Conservation (phyloP, 2,113 vertebrate species). For the Cynocephalus volans region DNA sequence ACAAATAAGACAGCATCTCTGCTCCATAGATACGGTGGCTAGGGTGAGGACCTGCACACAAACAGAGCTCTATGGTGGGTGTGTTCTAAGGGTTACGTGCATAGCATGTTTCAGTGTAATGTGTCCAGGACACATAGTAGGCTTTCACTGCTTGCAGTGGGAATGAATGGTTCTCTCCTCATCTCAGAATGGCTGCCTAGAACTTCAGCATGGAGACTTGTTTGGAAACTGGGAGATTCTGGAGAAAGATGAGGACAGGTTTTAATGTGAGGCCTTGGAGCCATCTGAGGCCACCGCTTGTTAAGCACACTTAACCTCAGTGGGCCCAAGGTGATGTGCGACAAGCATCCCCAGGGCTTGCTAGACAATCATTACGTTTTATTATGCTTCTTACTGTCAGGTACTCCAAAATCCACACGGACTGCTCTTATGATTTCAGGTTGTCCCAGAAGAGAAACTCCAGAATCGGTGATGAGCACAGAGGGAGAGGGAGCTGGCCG, state of each 20-base stretch:
- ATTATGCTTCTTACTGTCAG: conserved; percentile 77
- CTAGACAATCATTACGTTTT: conserved; percentile 78
- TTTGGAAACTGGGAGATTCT: not conserved
- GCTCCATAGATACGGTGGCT: not conserved
- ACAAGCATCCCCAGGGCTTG: conserved; percentile 62
- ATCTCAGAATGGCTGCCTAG: not conserved
- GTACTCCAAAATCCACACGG: conserved; percentile 71
- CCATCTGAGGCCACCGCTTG: not conserved
- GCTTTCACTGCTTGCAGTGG: not conserved
- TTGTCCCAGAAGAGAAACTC: conserved; percentile 79
- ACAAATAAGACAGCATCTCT: not conserved
- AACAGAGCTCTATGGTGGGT: fast-evolving
- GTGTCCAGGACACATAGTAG: not conserved
- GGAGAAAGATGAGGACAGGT: not conserved
- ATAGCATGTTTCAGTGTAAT: too few relatives aligned
- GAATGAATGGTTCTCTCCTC: not conserved
- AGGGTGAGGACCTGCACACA: not conserved
- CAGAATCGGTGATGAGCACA: conserved; percentile 71
- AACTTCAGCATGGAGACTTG: not conserved
- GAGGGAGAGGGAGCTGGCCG: conserved; percentile 60
- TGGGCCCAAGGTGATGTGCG: conserved; percentile 5
- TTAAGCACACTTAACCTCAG: conserved; percentile 64
- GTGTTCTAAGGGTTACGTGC: not conserved
- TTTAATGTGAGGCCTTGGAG: not conserved
- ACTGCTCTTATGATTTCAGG: conserved; percentile 77